A percentile compares a stretch with the other conserved stretches of the same genome.
Conservation (phyloP, 2,888 invertebrate species). For the Nasonovia ribisnigri region DNA sequence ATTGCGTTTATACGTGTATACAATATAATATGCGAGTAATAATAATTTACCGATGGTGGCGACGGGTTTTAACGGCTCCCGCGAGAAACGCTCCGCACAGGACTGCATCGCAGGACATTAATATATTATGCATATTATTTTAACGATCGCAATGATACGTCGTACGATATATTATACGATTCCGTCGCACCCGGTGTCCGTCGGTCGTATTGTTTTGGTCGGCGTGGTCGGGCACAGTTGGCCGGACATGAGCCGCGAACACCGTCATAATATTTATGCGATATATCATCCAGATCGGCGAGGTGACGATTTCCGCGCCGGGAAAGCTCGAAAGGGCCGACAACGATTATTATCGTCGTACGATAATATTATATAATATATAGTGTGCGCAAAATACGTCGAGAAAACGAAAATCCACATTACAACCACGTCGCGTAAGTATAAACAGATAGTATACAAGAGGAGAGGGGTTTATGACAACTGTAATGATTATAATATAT, state of each 20-base stretch:
- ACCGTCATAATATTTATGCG: not conserved
- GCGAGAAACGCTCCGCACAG: not conserved
- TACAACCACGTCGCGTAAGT: not conserved
- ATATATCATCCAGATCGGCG: not conserved
- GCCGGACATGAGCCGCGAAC: not conserved
- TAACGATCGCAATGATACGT: not conserved
- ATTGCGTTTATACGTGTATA: too few relatives aligned
- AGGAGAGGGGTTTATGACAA: not conserved
- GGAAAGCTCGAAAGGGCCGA: not conserved
- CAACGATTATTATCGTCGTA: too few relatives aligned
- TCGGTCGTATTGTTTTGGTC: not conserved
- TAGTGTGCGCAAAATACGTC: not conserved
- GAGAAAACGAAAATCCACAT: not conserved
- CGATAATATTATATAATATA: too few relatives aligned
- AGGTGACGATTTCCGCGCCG: not conserved
- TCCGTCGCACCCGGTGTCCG: constrained; percentile 10
- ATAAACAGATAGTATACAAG: not conserved
- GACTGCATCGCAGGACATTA: not conserved
- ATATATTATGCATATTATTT: not conserved
- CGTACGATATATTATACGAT: not conserved
- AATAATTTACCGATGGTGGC: constrained; percentile 5
- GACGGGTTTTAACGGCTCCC: not conserved
- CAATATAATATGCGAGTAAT: not conserved
- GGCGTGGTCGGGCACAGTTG: constrained; percentile 44
- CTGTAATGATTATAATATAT: not conserved